Conservation (phyloP, 2,888 invertebrate genomes). For the Petrolisthes cinctipes region DNA sequence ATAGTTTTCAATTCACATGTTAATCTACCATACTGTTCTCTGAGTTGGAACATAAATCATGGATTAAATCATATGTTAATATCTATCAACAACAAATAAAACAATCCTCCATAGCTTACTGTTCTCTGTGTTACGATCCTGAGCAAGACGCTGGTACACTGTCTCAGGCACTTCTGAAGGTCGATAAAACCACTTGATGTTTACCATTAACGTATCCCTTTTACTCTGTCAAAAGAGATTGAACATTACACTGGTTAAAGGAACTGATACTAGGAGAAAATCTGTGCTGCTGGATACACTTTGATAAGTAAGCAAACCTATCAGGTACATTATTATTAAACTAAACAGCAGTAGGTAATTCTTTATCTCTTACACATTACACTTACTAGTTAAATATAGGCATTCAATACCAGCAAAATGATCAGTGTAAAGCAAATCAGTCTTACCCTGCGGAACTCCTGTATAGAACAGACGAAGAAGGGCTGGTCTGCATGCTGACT, state of each 20-base stretch:
- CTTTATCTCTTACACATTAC: not conserved
- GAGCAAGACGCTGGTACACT: slow-evolving; percentile 72
- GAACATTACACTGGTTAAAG: slow-evolving; percentile 30
- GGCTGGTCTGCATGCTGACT: slow-evolving; percentile 71
- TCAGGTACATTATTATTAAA: not conserved
- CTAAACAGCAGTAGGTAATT: not conserved
- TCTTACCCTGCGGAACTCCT: slow-evolving; percentile 71
- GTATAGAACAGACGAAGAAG: slow-evolving; percentile 71
- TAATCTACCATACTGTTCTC: not conserved
- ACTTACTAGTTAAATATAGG: not conserved
- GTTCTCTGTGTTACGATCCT: slow-evolving; percentile 70
- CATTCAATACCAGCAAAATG: not conserved
- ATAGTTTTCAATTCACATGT: not conserved
- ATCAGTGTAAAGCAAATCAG: not conserved
- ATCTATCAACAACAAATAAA: not conserved
- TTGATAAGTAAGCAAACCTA: too few relatives aligned
- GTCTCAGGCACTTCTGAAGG: slow-evolving; percentile 74
- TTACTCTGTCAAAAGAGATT: slow-evolving; percentile 71
- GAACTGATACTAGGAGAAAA: slow-evolving; percentile 32
- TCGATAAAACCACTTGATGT: slow-evolving; percentile 74
- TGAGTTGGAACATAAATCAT: too few relatives aligned
- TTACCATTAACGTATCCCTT: slow-evolving; percentile 72
- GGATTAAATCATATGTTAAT: not conserved
- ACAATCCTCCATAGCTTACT: slow-evolving; percentile 59
- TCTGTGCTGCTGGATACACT: not conserved